phyloP scores from a whole-genome alignment of 1,140 invertebrate species.

The Heliothis virescens region DNA sequence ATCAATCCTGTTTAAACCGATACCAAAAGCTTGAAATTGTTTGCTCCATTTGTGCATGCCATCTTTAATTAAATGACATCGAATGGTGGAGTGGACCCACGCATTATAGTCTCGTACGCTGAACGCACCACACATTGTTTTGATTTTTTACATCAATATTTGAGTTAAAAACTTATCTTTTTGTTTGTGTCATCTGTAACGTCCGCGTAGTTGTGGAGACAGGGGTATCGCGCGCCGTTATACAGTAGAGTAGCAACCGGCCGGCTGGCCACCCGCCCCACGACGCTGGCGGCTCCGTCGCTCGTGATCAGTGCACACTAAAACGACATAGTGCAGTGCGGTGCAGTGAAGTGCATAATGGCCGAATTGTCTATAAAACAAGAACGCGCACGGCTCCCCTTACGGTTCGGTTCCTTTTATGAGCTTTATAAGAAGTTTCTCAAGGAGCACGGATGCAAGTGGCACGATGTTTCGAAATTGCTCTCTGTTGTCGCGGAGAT shows the following conservation, averaged over 20 bases:
- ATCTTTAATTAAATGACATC: conserved; percentile 76
- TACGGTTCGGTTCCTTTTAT: conserved; percentile 76
- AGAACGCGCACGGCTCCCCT: conserved; percentile 66
- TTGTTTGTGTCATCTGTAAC: conserved; percentile 37
- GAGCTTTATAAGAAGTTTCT: conserved; percentile 80
- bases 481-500: conserved; percentile 79
- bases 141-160: background rate
- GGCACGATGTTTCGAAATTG: conserved; percentile 82
- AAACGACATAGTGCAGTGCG: conserved; percentile 47
- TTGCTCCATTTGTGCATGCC: conserved; percentile 67
- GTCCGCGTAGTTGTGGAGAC: conserved; percentile 14
- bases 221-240: conserved; percentile 50
- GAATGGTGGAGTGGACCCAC: conserved; percentile 51
- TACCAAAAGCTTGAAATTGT: conserved; percentile 77
- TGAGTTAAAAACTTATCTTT: conserved; percentile 39
- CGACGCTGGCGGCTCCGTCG: conserved; percentile 49
- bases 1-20: conserved; percentile 84
- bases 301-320: conserved; percentile 7
- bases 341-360: conserved; percentile 69
- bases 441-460: conserved; percentile 82
- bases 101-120: conserved; percentile 64
- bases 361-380: conserved; percentile 72
- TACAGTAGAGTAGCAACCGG: conserved; percentile 73
- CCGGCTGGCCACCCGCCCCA: conserved; percentile 68
- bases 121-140: conserved; percentile 36